Conservation (phyloP, 2,888 invertebrate genomes). For the Unio pictorum region DNA sequence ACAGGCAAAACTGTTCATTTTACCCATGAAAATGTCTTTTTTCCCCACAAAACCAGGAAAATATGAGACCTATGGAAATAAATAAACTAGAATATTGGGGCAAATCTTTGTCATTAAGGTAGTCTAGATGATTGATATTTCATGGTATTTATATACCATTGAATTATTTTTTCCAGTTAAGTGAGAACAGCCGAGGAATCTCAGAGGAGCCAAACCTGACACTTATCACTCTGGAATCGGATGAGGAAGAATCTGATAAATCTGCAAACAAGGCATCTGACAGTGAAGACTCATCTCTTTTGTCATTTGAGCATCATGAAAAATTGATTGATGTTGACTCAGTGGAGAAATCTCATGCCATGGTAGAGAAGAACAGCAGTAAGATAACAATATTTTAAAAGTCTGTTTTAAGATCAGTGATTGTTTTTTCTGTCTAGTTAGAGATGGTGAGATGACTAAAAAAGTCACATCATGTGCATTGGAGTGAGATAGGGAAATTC, state of each 20-base stretch:
- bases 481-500: no score
- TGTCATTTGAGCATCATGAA: conserved; percentile 51
- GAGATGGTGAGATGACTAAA: no score
- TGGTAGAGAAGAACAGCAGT: conserved; percentile 13
- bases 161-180: conserved; percentile 22
- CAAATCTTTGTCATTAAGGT: no score
- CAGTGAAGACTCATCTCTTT: conserved; percentile 32
- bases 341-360: conserved; percentile 6
- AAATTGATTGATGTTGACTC: conserved; percentile 23
- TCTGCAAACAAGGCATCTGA: conserved; percentile 11
- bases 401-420: neutral
- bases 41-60: no score
- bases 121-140: neutral
- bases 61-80: no score
- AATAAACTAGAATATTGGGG: no score
- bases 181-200: conserved; percentile 39
- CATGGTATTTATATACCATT: neutral
- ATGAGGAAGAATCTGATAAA: conserved; percentile 6
- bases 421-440: neutral
- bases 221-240: conserved; percentile 39
- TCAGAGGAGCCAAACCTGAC: conserved; percentile 42
- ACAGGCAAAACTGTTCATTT: no score
- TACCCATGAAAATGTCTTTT: no score
- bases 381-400: no score
- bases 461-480: no score